These are phyloP conservation scores for Furnarius figulus DNA, from an alignment of 2,113 vertebrate species.

Conservation along the genomic window DNA sequence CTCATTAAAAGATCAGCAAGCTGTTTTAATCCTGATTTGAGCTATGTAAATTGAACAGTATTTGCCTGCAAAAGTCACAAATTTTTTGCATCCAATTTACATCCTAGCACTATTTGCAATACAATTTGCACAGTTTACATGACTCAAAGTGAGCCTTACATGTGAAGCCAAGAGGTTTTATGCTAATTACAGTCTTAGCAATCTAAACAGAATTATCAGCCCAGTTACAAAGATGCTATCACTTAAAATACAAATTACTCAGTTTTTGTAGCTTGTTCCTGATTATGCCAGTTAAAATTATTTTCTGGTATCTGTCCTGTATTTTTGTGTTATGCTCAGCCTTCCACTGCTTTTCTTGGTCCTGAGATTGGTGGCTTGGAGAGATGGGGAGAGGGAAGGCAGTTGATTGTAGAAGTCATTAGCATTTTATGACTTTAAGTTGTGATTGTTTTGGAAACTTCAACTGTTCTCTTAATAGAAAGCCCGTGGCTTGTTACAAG, in stretches of 20 bases:
- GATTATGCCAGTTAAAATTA: not conserved
- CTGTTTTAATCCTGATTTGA: not conserved
- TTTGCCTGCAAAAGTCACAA: not conserved
- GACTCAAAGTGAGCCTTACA: not conserved
- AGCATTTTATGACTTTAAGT: not conserved
- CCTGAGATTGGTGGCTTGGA: not conserved
- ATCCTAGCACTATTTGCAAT: not conserved
- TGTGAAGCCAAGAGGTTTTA: not conserved
- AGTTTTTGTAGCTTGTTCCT: not conserved
- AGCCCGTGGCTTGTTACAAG: not conserved
- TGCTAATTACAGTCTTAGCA: not conserved
- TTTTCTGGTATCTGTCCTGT: not conserved
- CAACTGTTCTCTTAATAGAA: not conserved
- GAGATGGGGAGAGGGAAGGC: not conserved
- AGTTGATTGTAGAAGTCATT: not conserved
- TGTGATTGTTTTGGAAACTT: not conserved
- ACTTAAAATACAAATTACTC: not conserved
- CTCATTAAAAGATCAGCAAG: not conserved
- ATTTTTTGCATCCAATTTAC: not conserved
- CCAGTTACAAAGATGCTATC: not conserved
- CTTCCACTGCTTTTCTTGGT: not conserved
- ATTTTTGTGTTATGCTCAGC: not conserved
- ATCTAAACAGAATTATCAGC: not conserved
- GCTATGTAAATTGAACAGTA: not conserved
- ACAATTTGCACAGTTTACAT: not conserved